Conservation (phyloP, 2,113 vertebrate genomes). For the Rattus rattus region DNA sequence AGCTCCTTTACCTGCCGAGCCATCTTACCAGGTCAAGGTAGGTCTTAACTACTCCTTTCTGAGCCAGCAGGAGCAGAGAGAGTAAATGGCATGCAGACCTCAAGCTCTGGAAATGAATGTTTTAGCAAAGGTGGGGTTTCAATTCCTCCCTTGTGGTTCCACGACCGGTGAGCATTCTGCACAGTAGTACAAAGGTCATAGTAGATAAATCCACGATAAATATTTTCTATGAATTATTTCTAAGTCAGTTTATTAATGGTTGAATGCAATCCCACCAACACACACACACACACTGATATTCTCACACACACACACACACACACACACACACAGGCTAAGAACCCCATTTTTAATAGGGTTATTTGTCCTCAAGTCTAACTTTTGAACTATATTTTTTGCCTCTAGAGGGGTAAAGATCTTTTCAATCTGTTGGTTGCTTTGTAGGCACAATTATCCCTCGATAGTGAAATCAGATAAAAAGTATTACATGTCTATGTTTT, state of each 20-base stretch:
- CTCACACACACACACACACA: accelerated
- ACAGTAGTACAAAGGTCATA: background rate
- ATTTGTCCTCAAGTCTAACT: too few species aligned
- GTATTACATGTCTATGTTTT: background rate
- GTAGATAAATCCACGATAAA: background rate
- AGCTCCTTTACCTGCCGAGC: background rate
- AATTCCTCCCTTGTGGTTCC: background rate
- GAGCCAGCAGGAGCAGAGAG: background rate
- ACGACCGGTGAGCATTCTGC: background rate
- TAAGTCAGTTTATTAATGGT: conserved; percentile 1
- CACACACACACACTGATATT: accelerated
- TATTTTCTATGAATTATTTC: conserved; percentile 36
- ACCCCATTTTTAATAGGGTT: too few species aligned
- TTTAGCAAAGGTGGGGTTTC: background rate
- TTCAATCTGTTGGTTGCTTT: too few species aligned
- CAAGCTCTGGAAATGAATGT: background rate
- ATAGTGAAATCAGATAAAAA: conserved; percentile 24
- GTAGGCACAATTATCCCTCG: background rate
- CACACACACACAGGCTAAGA: too few species aligned
- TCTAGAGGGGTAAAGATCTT: background rate
- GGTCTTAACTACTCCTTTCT: background rate
- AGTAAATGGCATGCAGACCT: background rate
- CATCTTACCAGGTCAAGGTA: background rate
- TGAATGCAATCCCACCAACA: too few species aligned
- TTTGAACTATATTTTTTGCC: background rate